Evolutionary conservation across 2,797 vertebrate species (phyloP).

Genomic region (Pipistrellus pipistrellus): DNA sequence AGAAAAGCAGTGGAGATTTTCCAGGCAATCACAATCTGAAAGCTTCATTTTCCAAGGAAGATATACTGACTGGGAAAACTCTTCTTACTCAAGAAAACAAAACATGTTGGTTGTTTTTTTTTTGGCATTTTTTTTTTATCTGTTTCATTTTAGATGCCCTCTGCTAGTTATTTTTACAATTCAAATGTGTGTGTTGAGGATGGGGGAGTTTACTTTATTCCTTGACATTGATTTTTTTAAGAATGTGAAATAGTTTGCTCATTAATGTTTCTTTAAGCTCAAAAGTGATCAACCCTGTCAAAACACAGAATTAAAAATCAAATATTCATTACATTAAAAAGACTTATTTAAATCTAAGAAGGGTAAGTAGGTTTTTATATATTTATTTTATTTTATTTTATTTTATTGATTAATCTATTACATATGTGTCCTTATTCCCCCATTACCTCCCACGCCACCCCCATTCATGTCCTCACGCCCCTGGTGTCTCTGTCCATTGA

Average conservation of each 20-base stretch:
- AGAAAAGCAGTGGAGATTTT: not conserved
- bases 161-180: conserved; percentile 61
- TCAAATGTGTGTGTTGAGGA: not conserved
- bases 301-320: conserved; percentile 19
- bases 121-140: conserved; percentile 66
- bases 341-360: not conserved
- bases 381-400: too few relatives aligned
- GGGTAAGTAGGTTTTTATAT: not conserved
- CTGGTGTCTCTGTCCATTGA: too few relatives aligned
- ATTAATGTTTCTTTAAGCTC: conserved; percentile 21
- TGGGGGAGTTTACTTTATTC: conserved; percentile 27
- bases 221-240: conserved; percentile 55
- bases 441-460: too few relatives aligned
- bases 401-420: too few relatives aligned
- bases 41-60: conserved; percentile 51
- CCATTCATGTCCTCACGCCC: too few relatives aligned
- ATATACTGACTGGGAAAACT: conserved; percentile 43
- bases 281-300: conserved; percentile 1
- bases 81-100: conserved; percentile 70
- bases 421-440: too few relatives aligned
- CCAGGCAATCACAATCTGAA: not conserved
- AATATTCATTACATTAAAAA: conserved; percentile 51
- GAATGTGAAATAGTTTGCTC: conserved; percentile 54
- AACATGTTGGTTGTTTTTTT: conserved; percentile 59
- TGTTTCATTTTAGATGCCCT: conserved; percentile 58